Evolutionary conservation across 2,888 invertebrate species (phyloP), one percentile per base, ranked within the genome.

Genomic region (Ennomos fuscantarius): DNA sequence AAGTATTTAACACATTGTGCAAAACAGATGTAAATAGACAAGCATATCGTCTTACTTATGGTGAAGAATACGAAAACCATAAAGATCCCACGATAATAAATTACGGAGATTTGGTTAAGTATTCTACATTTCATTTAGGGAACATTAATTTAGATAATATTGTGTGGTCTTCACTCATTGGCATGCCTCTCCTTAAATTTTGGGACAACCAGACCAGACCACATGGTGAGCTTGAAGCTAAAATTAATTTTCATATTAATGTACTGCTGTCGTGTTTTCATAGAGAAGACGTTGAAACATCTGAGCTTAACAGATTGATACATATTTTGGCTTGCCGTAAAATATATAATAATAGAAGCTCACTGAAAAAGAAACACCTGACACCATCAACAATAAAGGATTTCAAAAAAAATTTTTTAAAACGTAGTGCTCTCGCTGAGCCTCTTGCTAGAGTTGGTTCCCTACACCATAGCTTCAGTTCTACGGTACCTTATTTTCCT

Each of bases 311-410:
- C 49, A 80, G 90, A 64, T 66, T 91, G 35, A 65, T 91, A 33
- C 81, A 90, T 72, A 81, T 91, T 61, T 71, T 91, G 49, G 81
- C 87, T 41, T 90, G 84, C 62, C 82, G 87, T 31, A 91, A 90
- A 66, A 66, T 92, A 15, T 91, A 79, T 59, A 86, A 84, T 58
- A 87, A 90, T 61, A 82, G 89, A 67, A 89, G 89, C 69, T 87
- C 88, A 1, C 69, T 87, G 24, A 86, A 82, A 66, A 86, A 83
- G 48, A 56, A 55, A 3, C 85, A 84, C 55, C 55, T 85, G 8
- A 66, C 68, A 9, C 49, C 78, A 2, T 71, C 76, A 2, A 82
- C 81, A 11, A 73, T 89, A 62, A 62, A 72, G 8, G 85, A 89
- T 55, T 90, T 89, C 65, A 89, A 90, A 66, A 91, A 87, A 66